phyloP scores from a whole-genome alignment of 2,113 vertebrate species.

The Okapia johnstoni region DNA sequence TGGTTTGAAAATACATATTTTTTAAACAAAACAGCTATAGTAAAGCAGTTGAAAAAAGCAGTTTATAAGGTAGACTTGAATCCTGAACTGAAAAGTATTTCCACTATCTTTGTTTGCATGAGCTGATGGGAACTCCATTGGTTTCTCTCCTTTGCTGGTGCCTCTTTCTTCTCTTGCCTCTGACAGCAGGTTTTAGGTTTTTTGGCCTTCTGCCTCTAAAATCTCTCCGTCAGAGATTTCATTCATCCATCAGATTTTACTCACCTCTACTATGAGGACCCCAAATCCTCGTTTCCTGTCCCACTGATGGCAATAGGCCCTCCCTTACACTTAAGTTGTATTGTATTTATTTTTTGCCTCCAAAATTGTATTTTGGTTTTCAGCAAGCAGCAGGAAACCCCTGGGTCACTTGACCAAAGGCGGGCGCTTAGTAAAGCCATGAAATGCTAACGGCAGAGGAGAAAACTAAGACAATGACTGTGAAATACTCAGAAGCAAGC shows the following conservation, averaged over 20 bases:
- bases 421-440: not conserved
- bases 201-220: slow-evolving; percentile 5
- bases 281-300: not conserved
- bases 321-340: not conserved
- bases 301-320: not conserved
- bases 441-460: slow-evolving; percentile 1
- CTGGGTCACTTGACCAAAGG: slow-evolving; percentile 14
- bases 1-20: not conserved
- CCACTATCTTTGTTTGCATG: not conserved
- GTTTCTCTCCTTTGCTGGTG: not conserved
- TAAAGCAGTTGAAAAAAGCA: not conserved
- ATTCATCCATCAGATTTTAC: not conserved
- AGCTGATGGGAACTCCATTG: not conserved
- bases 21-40: not conserved
- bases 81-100: not conserved
- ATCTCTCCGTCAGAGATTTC: not conserved
- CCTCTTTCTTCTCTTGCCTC: not conserved
- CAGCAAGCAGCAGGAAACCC: not conserved
- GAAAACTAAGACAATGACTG: not conserved
- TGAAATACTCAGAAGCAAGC: slow-evolving; percentile 10
- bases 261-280: not conserved
- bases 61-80: not conserved
- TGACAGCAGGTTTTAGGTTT: not conserved
- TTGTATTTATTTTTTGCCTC: not conserved
- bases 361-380: not conserved